Evolutionary conservation across 2,113 vertebrate species (phyloP).

Genomic region (Neopipo cinnamomea): DNA sequence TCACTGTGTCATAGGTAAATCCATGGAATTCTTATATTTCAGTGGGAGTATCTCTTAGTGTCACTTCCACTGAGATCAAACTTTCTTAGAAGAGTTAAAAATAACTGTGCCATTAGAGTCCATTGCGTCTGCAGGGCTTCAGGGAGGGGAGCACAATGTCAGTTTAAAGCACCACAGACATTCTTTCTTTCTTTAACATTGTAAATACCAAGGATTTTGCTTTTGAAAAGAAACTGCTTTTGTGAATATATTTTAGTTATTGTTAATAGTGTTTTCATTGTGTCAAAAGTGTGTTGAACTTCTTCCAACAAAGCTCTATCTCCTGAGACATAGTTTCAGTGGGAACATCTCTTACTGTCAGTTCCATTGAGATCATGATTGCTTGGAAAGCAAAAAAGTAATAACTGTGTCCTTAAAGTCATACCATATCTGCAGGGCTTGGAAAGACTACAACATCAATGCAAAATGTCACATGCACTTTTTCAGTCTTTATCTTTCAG

Average conservation of each 20-base stretch:
- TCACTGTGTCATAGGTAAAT: background rate
- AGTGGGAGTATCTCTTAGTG: background rate
- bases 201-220: background rate
- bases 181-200: background rate
- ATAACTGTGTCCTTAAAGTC: constrained; percentile 17
- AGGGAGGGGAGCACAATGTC: background rate
- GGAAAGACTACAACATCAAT: background rate
- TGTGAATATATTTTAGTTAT: background rate
- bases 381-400: constrained; percentile 30
- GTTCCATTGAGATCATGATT: constrained; percentile 15
- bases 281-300: constrained; percentile 19
- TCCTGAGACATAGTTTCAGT: constrained; percentile 17
- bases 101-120: background rate
- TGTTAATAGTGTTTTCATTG: constrained; percentile 41
- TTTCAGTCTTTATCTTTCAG: background rate
- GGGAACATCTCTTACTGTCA: constrained; percentile 24
- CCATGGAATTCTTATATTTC: background rate
- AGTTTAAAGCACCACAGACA: background rate
- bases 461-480: background rate
- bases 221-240: background rate
- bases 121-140: background rate
- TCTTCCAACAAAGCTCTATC: background rate
- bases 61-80: background rate
- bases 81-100: background rate
- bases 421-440: background rate